Evolutionary conservation across 2,888 invertebrate species (phyloP).

Genomic region (Thyatira batis): DNA sequence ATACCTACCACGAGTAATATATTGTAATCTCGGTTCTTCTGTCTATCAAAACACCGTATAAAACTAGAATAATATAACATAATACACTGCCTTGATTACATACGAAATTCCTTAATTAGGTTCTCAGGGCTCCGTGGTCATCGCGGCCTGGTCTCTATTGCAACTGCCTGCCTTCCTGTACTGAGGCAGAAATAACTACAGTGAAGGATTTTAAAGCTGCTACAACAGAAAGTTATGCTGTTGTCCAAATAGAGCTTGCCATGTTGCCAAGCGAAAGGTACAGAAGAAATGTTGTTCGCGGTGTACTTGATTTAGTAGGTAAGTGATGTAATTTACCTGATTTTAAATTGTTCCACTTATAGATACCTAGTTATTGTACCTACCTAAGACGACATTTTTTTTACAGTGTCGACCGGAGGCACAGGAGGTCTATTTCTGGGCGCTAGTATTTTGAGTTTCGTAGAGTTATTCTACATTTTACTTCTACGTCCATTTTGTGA

Average conservation of each 20-base stretch:
- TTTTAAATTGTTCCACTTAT: too few species aligned
- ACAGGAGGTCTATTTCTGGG: constrained; percentile 85
- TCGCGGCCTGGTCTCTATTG: constrained; percentile 84
- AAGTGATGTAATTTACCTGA: constrained; percentile 34
- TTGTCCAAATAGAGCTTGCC: constrained; percentile 84
- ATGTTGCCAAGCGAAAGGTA: constrained; percentile 87
- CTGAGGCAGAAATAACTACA: constrained; percentile 86
- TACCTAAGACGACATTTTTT: neutral
- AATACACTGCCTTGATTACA: too few species aligned
- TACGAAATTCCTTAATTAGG: too few species aligned
- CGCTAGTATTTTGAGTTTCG: constrained; percentile 85
- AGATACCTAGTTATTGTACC: too few species aligned
- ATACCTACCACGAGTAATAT: too few species aligned
- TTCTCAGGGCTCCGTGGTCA: constrained; percentile 73
- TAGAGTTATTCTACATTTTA: constrained; percentile 84
- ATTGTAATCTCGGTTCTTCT: too few species aligned
- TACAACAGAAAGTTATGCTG: constrained; percentile 55
- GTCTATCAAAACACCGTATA: neutral
- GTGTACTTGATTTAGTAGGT: constrained; percentile 88
- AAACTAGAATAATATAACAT: too few species aligned
- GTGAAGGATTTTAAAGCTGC: constrained; percentile 79
- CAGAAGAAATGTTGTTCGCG: constrained; percentile 88
- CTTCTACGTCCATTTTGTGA: constrained; percentile 72
- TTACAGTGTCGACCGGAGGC: constrained; percentile 85
- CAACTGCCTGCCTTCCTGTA: constrained; percentile 87